Conservation (phyloP, 2,888 invertebrate genomes). For the Ceramica pisi region DNA sequence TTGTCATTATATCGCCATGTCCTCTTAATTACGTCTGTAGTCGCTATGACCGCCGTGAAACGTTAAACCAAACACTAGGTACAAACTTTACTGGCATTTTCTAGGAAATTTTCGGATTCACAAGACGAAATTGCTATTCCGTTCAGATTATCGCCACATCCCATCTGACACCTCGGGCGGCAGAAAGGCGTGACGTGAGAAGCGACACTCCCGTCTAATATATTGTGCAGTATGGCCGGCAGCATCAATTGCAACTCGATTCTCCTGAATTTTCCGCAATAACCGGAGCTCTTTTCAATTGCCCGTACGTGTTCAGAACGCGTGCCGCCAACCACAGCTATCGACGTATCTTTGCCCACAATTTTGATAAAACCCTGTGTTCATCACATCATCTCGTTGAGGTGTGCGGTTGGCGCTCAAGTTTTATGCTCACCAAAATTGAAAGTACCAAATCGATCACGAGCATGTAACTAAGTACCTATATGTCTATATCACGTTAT, state of each 20-base stretch:
- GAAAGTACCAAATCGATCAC: slow-evolving; percentile 72
- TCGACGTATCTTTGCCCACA: slow-evolving; percentile 78
- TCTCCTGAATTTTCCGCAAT: slow-evolving; percentile 84
- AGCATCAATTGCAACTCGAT: slow-evolving; percentile 84
- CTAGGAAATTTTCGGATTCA: slow-evolving; percentile 41
- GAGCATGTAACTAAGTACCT: slow-evolving; percentile 64
- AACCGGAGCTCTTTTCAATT: slow-evolving; percentile 88
- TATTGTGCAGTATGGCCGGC: slow-evolving; percentile 82
- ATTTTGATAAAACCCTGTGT: slow-evolving; percentile 85
- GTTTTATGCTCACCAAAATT: slow-evolving; percentile 71
- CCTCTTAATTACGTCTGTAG: slow-evolving; percentile 61
- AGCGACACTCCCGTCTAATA: slow-evolving; percentile 71
- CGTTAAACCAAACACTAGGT: not conserved
- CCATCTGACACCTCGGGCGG: slow-evolving; percentile 64
- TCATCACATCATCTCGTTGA: slow-evolving; percentile 73
- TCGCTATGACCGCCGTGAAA: slow-evolving; percentile 19
- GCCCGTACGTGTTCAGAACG: slow-evolving; percentile 83
- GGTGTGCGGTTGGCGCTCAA: slow-evolving; percentile 71
- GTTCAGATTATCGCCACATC: slow-evolving; percentile 52
- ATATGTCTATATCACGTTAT: slow-evolving; percentile 60
- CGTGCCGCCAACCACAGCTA: slow-evolving; percentile 85
- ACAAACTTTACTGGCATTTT: slow-evolving; percentile 18
- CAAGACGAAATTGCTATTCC: slow-evolving; percentile 52
- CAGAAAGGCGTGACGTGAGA: slow-evolving; percentile 75
- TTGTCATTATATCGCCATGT: slow-evolving; percentile 68